Base-by-base conservation (phyloP, 2,113 vertebrate species). In the Melanerpes aurifrons region DNA sequence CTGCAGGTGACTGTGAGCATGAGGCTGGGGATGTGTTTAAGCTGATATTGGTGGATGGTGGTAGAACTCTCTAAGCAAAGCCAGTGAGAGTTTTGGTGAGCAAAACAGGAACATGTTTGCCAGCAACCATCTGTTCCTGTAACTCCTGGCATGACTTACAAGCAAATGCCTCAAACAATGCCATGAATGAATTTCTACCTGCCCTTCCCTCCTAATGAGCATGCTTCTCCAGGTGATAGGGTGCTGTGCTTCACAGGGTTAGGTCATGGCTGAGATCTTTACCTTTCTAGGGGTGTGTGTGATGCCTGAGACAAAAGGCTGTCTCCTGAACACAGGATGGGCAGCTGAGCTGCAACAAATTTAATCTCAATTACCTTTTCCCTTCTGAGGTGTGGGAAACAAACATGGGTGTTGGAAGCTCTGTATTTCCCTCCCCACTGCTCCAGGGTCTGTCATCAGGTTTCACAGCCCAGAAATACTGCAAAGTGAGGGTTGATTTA, bases 51-150 rank as follows among this genome's bases (percentile, higher is more conserved):
- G 22, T 73, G 57, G 28, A 89, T 94, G 64, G 37, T 89, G 71
- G 70, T 90, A 72, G 70, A 92, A 82, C 17, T 22, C 45, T 87
- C 69, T 50, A 75, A 69, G 68, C 84, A 89, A 93, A 87, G 22
- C 74, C 66, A 25, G 29, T 73, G 40, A 89, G 61, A 86, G 58
- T 75, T 96, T 93, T 84, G 66, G 86, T 90, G 79, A 90, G 70
- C 35, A 75, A 95, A 92, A 80, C 43, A 81, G 91, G 87, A 83
- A 81, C 37, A 10, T 81, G 47, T 85, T 93, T 92, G 96, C 58
- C 32, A 69, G 79, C 19, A 90, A 80, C 76, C 15, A 61, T 91
- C 74, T 93, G 64, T 86, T 94, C 25, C 53, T 92, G 1, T 59
- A 70, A 70, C 81, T 80, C 86, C 79, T 89, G 86, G 73, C 50